Evolutionary conservation across 2,797 vertebrate genomes (phyloP).

Genomic region (Onychomys torridus): DNA sequence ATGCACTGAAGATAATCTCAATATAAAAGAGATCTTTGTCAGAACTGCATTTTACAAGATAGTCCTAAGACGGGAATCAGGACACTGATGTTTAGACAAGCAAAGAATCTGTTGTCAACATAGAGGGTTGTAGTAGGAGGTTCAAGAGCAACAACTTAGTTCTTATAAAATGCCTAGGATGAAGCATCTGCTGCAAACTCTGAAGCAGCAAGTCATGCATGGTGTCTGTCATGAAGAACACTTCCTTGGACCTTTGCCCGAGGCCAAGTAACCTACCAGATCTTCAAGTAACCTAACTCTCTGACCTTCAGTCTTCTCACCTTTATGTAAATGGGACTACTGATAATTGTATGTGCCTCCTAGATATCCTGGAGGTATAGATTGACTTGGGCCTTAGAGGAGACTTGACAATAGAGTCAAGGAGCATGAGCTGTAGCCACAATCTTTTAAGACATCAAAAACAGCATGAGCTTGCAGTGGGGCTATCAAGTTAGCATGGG

Average conservation of each 20-base stretch:
- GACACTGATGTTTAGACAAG: not conserved
- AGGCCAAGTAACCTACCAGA: not conserved
- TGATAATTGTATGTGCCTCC: not conserved
- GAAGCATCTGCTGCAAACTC: not conserved
- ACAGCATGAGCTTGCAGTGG: not conserved
- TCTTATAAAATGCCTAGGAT: not conserved
- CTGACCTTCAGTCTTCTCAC: not conserved
- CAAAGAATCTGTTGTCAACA: not conserved
- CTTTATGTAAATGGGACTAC: not conserved
- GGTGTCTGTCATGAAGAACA: rapidly evolving
- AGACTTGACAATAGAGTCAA: not conserved
- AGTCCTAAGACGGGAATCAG: too few species aligned
- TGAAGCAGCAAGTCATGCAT: too few species aligned
- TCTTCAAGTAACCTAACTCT: not conserved
- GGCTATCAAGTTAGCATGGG: not conserved
- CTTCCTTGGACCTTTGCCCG: not conserved
- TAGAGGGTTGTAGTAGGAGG: rapidly evolving
- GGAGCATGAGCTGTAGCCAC: not conserved
- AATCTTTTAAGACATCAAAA: not conserved
- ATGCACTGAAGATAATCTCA: not conserved
- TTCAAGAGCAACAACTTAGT: not conserved
- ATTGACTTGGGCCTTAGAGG: not conserved
- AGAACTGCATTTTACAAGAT: not conserved
- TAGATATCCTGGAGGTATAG: not conserved
- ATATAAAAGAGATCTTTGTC: not conserved